Conservation (phyloP, 1,140 invertebrate genomes). For the Dufourea novaeangliae region DNA sequence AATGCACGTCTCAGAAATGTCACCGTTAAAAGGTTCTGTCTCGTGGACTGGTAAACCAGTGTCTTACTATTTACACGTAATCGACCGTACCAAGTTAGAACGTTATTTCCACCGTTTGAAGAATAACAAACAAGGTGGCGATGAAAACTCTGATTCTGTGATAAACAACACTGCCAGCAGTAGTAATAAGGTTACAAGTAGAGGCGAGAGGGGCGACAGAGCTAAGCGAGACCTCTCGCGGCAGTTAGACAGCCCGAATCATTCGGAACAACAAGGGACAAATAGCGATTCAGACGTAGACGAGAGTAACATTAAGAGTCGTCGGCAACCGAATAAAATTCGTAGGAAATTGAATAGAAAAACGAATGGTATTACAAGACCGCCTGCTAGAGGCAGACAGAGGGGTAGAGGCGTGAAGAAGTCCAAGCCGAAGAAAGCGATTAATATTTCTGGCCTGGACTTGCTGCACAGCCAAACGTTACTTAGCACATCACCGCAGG, state of each 20-base stretch:
- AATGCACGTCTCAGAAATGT: slow-evolving; percentile 98
- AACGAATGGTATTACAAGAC: slow-evolving; percentile 76
- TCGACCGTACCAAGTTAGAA: slow-evolving; percentile 97
- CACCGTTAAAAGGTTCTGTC: slow-evolving; percentile 95
- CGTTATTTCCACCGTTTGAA: slow-evolving; percentile 96
- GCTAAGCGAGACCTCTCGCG: slow-evolving; percentile 78
- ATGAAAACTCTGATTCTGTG: slow-evolving; percentile 80
- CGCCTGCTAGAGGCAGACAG: slow-evolving; percentile 76
- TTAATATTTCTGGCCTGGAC: slow-evolving; percentile 92
- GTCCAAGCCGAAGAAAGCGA: slow-evolving; percentile 84
- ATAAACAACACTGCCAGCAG: slow-evolving; percentile 81
- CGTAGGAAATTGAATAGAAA: slow-evolving; percentile 79
- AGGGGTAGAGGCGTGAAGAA: slow-evolving; percentile 82
- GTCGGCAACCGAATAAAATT: slow-evolving; percentile 75
- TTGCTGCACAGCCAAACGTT: slow-evolving; percentile 94
- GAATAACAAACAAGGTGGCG: slow-evolving; percentile 91
- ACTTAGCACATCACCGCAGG: slow-evolving; percentile 89
- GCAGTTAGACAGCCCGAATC: slow-evolving; percentile 77
- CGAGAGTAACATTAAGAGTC: slow-evolving; percentile 70
- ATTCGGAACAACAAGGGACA: slow-evolving; percentile 73
- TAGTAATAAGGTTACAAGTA: slow-evolving; percentile 74
- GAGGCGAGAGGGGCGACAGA: slow-evolving; percentile 73
- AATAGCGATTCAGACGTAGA: slow-evolving; percentile 77
- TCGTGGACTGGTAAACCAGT: slow-evolving; percentile 99
- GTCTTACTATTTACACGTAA: slow-evolving; percentile 98